Percentiles rank a stretch among this genome's conserved stretches.
Evolutionary conservation across 2,888 invertebrate genomes (phyloP).

Genomic region (Euplagia quadripunctaria): DNA sequence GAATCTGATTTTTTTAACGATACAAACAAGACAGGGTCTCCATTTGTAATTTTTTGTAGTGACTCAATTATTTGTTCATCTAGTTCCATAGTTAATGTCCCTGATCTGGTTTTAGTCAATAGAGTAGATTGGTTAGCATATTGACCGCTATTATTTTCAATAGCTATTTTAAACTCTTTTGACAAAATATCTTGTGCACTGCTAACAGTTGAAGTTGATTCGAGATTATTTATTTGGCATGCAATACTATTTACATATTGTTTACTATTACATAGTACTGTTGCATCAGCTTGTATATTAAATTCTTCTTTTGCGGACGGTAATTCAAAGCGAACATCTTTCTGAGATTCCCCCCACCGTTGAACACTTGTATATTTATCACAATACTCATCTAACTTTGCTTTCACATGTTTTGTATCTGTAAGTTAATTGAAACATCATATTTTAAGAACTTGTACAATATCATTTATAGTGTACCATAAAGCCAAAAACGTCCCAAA

Average conservation of each 20-base stretch:
- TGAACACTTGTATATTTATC: slow-evolving; percentile 42
- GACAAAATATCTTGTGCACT: slow-evolving; percentile 22
- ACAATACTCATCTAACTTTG: slow-evolving; percentile 38
- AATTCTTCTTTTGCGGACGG: neutral
- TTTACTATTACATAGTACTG: neutral
- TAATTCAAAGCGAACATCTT: slow-evolving; percentile 12
- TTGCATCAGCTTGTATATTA: neutral
- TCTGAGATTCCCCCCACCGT: slow-evolving; percentile 23
- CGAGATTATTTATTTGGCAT: slow-evolving; percentile 8
- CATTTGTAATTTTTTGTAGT: slow-evolving; percentile 54
- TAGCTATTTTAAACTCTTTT: slow-evolving; percentile 34
- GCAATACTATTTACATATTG: slow-evolving; percentile 1
- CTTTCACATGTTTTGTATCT: slow-evolving; percentile 67
- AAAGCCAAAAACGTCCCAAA: neutral
- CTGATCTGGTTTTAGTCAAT: slow-evolving; percentile 56
- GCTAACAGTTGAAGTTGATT: slow-evolving; percentile 22
- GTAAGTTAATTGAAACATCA: slow-evolving; percentile 55
- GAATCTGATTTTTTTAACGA: slow-evolving; percentile 54
- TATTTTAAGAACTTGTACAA: neutral
- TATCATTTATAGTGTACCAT: slow-evolving; percentile 4
- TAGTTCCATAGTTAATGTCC: slow-evolving; percentile 57
- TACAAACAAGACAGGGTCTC: slow-evolving; percentile 48
- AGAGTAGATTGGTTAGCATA: slow-evolving; percentile 37
- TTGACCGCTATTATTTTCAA: slow-evolving; percentile 31
- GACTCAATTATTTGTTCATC: slow-evolving; percentile 58